Conservation (phyloP, 2,113 vertebrate species). For the Nothobranchius kuhntae region DNA sequence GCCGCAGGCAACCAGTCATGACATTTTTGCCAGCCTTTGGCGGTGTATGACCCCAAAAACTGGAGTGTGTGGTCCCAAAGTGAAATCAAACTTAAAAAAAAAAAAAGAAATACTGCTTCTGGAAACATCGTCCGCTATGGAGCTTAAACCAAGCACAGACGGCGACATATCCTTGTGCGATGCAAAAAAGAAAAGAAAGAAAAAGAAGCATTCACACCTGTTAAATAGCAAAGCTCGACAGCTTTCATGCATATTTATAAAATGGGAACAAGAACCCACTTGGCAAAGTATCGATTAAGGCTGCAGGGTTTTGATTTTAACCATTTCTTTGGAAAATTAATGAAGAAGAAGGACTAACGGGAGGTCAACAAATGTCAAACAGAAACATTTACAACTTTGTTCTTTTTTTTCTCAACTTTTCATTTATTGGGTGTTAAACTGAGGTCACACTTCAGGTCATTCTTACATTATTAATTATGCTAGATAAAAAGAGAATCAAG, state of each 20-base stretch:
- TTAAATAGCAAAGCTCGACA: conserved; percentile 53
- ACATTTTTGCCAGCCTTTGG: conserved; percentile 67
- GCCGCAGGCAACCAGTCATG: conserved; percentile 53
- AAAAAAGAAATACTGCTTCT: neutral
- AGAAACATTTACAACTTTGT: too few relatives aligned
- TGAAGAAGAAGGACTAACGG: conserved; percentile 24
- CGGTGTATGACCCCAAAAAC: conserved; percentile 43
- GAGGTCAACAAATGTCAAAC: neutral
- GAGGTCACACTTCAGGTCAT: too few relatives aligned
- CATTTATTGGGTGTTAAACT: too few relatives aligned
- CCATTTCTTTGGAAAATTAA: conserved; percentile 20
- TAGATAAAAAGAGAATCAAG: too few relatives aligned
- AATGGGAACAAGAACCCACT: conserved; percentile 31
- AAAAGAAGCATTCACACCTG: conserved; percentile 32
- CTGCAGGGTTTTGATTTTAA: conserved; percentile 22
- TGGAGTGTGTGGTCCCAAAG: conserved; percentile 2
- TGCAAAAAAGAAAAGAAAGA: conserved; percentile 8
- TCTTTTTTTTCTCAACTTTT: too few relatives aligned
- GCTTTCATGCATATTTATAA: conserved; percentile 72
- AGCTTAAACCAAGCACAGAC: conserved; percentile 9
- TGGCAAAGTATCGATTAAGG: conserved; percentile 62
- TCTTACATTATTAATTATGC: too few relatives aligned
- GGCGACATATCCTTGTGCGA: conserved; percentile 1
- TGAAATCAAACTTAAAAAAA: neutral
- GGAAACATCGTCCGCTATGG: conserved; percentile 1